A percentile compares a stretch with the other conserved stretches of the same genome.
Conservation (phyloP, 2,113 vertebrate genomes). For the Crotalus horridus region DNA sequence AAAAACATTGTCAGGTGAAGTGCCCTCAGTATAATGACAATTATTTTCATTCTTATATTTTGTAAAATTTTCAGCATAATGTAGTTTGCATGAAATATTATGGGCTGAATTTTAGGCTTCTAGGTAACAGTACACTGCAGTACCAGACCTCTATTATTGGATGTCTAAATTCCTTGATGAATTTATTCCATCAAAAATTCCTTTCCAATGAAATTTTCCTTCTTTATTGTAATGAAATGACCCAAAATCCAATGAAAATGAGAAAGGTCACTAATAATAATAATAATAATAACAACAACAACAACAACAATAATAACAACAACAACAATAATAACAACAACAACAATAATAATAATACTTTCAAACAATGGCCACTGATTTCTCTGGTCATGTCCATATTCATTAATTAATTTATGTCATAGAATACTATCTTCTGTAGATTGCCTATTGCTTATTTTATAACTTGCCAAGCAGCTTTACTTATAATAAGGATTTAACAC, state of each 20-base stretch:
- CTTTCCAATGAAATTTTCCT: not conserved
- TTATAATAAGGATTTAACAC: fast-evolving
- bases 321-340: too few species aligned
- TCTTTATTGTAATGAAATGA: not conserved
- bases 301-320: too few species aligned
- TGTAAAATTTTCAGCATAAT: not conserved
- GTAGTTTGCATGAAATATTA: not conserved
- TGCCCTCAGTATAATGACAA: not conserved
- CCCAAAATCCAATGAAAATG: not conserved
- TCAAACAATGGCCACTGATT: not conserved
- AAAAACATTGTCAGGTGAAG: not conserved
- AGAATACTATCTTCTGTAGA: not conserved
- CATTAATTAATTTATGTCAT: not conserved
- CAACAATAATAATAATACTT: not conserved
- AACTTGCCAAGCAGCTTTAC: not conserved
- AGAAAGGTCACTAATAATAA: not conserved
- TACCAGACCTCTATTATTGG: not conserved
- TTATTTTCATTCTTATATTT: not conserved
- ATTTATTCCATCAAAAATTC: not conserved
- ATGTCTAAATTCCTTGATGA: not conserved
- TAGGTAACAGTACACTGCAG: not conserved
- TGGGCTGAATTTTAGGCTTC: not conserved
- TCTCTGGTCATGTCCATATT: not conserved
- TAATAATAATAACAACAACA: too few species aligned
- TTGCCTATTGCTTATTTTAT: not conserved